Conservation (phyloP, 2,113 vertebrate genomes). For the Larimichthys crocea region DNA sequence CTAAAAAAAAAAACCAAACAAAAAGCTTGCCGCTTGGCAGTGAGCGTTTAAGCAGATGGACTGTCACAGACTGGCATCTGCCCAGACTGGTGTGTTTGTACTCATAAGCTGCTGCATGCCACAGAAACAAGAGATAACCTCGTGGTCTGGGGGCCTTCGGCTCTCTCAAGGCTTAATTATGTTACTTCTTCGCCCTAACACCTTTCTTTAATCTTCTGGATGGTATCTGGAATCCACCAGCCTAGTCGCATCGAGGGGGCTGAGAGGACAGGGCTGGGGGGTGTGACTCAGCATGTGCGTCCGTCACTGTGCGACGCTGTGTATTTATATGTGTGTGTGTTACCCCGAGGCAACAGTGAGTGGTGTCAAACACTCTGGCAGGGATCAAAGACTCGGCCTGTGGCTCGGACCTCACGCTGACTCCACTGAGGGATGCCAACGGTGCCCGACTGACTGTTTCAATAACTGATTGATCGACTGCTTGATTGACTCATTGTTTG, state of each 20-base stretch:
- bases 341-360: conserved; percentile 38
- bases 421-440: conserved; percentile 16
- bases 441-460: conserved; percentile 4
- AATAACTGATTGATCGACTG: conserved; percentile 20
- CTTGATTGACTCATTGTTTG: conserved; percentile 22
- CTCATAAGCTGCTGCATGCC: conserved; percentile 39
- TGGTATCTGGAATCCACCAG: conserved; percentile 17
- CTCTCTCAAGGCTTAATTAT: conserved; percentile 46
- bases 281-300: conserved; percentile 36
- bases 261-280: neutral
- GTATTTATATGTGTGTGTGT: conserved; percentile 4
- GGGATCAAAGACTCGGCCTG: conserved; percentile 49
- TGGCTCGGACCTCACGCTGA: conserved; percentile 30
- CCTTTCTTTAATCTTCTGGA: conserved; percentile 49
- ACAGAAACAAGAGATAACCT: conserved; percentile 49
- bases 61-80: conserved; percentile 37
- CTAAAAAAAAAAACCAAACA: neutral
- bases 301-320: neutral
- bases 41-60: conserved; percentile 41
- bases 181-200: conserved; percentile 26
- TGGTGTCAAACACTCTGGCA: conserved; percentile 45
- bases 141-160: neutral
- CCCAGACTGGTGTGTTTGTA: conserved; percentile 19
- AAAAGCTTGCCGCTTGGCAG: conserved; percentile 11
- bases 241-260: neutral